Base-by-base conservation (phyloP, 2,888 invertebrate genomes). In the Diarsia dahlii region DNA sequence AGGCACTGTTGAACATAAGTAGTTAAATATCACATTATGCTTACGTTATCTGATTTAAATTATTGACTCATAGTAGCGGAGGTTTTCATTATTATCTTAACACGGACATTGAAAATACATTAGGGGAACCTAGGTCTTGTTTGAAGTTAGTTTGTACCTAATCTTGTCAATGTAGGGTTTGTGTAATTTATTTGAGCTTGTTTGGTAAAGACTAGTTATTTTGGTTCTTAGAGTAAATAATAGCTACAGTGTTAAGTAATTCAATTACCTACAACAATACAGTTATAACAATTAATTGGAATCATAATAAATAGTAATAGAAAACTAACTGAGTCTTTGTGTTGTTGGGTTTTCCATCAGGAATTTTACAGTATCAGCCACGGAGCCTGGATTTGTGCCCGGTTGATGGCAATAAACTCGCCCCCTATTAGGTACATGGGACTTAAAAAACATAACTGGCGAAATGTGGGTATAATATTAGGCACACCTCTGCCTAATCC, bases 81-180 rank as follows among this genome's bases (percentile, higher is more conserved):
- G 68, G 75, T 75, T 81, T 84, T 73, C 84, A 81, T n/a, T n/a
- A 78, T 81, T 84, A 84, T 80, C 75, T 77, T 75, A 71, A 82
- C 85, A 74, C 58, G 76, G 18, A 82, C 82, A 82, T 84, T 82
- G 80, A 73, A 84, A 84, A 82, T 82, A 74, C 81, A 84, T 84
- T 84, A 82, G 13, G 56, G 46, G 68, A n/a, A 84, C 70, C 67
- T 58, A 67, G 74, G 70, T 68, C 65, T 74, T 50, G 76, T 76
- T 79, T 82, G 66, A 63, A 67, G 71, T 75, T 73, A 84, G 71
- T 50, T 71, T 71, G 23, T 70, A 58, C 50, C 84, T 48, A 68
- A 39, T 68, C 63, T 58, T 84, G 82, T 74, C 81, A 80, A 73
- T 72, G 20, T 71, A 10, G 52, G 39, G 60, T 58, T 67, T 39